A percentile compares a stretch with the other conserved stretches of the same genome.
phyloP scores from a whole-genome alignment of 1,140 invertebrate species.

The Sitophilus oryzae region DNA sequence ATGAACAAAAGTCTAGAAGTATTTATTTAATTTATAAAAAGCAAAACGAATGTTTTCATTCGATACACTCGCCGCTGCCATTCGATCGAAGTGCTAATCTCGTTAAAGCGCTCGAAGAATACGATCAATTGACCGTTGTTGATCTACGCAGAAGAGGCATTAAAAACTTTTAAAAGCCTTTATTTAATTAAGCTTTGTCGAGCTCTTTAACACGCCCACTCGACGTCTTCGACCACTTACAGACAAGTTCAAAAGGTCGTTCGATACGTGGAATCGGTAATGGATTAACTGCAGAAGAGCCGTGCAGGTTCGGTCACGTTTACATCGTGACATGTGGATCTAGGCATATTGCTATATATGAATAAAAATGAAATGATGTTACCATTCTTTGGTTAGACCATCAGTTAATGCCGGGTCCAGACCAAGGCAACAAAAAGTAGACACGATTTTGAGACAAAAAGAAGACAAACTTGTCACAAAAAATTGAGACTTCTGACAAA shows the following conservation, averaged over 20 bases:
- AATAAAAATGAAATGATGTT: too few relatives aligned
- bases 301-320: neutral
- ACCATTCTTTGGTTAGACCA: too few relatives aligned
- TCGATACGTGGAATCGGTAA: constrained; percentile 18
- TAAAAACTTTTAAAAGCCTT: constrained; percentile 10
- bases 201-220: constrained; percentile 19
- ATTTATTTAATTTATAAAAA: too few relatives aligned
- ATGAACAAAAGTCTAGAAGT: too few relatives aligned
- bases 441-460: too few relatives aligned
- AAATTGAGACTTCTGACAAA: too few relatives aligned
- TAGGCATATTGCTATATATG: too few relatives aligned
- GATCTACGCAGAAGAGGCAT: neutral
- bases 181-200: constrained; percentile 22
- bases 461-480: too few relatives aligned
- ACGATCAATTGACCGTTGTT: neutral
- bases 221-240: constrained; percentile 13
- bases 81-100: neutral
- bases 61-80: neutral
- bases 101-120: neutral
- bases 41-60: too few relatives aligned
- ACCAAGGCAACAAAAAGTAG: too few relatives aligned
- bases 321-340: too few relatives aligned
- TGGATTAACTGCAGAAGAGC: constrained; percentile 19
- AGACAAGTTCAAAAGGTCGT: constrained; percentile 16
- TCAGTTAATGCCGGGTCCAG: too few relatives aligned